These are phyloP conservation scores for Telmatherina bonti DNA, from an alignment of 2,797 vertebrate species.

Conservation along the genomic window DNA sequence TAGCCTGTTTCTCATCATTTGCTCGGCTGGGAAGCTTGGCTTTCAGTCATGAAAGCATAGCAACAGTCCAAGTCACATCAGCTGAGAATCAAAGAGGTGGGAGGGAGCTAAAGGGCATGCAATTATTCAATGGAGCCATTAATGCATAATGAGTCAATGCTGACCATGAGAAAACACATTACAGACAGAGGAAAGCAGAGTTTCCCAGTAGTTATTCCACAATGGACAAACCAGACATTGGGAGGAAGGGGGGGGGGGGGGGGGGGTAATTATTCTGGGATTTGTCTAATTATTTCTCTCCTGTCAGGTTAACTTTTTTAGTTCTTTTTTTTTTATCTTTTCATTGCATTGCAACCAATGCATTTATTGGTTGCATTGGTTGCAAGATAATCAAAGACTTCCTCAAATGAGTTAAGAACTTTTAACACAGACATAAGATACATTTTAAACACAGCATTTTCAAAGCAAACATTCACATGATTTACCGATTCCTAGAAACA, in stretches of 20 bases:
- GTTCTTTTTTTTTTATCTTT: no score
- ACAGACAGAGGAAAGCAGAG: conserved; percentile 10
- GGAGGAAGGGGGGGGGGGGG: no score
- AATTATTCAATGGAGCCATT: conserved; percentile 50
- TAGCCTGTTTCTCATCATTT: conserved; percentile 75
- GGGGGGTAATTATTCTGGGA: neutral
- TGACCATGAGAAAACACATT: conserved; percentile 57
- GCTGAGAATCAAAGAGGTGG: conserved; percentile 52
- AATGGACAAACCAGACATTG: neutral
- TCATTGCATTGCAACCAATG: no score
- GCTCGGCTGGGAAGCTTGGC: conserved; percentile 65
- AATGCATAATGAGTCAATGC: conserved; percentile 54
- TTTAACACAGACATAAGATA: neutral
- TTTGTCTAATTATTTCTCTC: neutral
- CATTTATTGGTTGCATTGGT: no score
- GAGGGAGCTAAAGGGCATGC: conserved; percentile 16
- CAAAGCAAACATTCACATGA: conserved; percentile 13
- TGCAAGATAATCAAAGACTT: neutral
- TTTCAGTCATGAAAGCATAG: conserved; percentile 56
- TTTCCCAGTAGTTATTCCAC: conserved; percentile 17
- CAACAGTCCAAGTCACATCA: conserved; percentile 58
- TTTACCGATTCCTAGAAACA: conserved; percentile 24
- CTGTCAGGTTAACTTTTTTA: neutral
- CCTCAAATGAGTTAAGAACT: neutral
- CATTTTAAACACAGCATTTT: conserved; percentile 4